Evolutionary conservation across 2,888 invertebrate genomes (phyloP).

Genomic region (Hemithea aestivaria): DNA sequence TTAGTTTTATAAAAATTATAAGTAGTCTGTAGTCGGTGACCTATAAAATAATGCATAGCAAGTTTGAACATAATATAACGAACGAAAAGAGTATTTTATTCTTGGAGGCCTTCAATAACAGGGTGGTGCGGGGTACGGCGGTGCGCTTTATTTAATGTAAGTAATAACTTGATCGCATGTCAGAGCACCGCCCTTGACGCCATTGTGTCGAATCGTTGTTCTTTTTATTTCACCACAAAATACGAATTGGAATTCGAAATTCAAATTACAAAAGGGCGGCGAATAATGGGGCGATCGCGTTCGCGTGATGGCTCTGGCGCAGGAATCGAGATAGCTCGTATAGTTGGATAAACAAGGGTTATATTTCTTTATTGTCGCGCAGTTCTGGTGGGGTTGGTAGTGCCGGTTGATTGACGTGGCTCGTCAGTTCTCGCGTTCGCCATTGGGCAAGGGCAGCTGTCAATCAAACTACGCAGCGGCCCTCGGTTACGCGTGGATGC

Average conservation of each 20-base stretch:
- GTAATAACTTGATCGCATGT: conserved; percentile 80
- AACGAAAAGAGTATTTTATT: conserved; percentile 39
- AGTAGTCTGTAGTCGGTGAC: conserved; percentile 14
- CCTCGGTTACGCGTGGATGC: conserved; percentile 64
- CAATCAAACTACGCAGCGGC: conserved; percentile 81
- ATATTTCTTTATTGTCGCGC: conserved; percentile 39
- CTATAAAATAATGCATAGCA: conserved; percentile 36
- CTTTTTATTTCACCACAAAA: conserved; percentile 79
- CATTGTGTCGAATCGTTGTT: conserved; percentile 76
- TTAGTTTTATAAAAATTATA: too few species aligned
- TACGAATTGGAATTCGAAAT: conserved; percentile 79
- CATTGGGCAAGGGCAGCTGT: conserved; percentile 89
- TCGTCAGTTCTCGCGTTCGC: conserved; percentile 87
- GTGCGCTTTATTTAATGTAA: conserved; percentile 78
- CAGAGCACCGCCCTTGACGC: conserved; percentile 79
- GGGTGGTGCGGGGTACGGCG: conserved; percentile 48
- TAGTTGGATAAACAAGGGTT: conserved; percentile 45
- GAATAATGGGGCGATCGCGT: conserved; percentile 77
- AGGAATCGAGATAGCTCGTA: conserved; percentile 37
- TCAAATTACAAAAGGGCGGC: conserved; percentile 79
- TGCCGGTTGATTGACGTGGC: conserved; percentile 87
- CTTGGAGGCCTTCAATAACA: conserved; percentile 69
- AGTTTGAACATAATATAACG: conserved; percentile 48
- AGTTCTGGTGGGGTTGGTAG: conserved; percentile 51
- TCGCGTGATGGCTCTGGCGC: conserved; percentile 66